Base-by-base conservation (phyloP, 2,797 vertebrate genomes). In the Hemibagrus guttatus region DNA sequence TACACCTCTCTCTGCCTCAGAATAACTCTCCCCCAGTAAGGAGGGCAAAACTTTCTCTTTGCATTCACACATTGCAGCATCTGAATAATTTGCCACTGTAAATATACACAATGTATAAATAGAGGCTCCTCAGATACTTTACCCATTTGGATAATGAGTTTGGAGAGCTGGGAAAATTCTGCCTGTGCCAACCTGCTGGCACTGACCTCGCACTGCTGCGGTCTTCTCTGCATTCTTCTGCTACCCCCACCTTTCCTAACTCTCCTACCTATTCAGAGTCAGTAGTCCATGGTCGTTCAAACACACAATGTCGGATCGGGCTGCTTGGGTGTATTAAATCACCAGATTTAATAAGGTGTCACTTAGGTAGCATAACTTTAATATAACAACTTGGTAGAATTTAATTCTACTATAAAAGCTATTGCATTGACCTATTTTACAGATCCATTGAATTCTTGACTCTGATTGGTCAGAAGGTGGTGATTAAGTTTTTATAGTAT, bases 81-180 rank as follows among this genome's bases (percentile, higher is more conserved):
- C 92, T 93, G 88, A 93, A 93, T 94, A 93, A 94, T 95, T 85
- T 68, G 68, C 83, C 84, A 91, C 92, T 93, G 94, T 94, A 96
- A 95, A 96, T 95, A 95, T 93, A 94, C 91, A 89, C 89, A 91
- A 90, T 90, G 56, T 96, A 96, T 95, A 95, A 94, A 96, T 96
- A 95, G 95, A 92, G 93, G 92, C 95, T 91, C 93, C 93, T 92
- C 91, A 94, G 94, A 93, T 90, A 95, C 94, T 92, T 87, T 92
- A 94, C 94, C 93, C 94, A 91, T 93, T 92, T 93, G 91, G 92
- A 95, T 95, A 91, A 91, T 89, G 90, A 93, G 92, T 86, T 87
- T 87, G 90, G 56, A 85, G 87, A 85, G 85, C 84, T 91, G 87
- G 92, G 90, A 93, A 81, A 93, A 91, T 92, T 94, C 87, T 90